Base-by-base conservation (phyloP, 2,888 invertebrate species). In the Siphlonurus alternatus region DNA sequence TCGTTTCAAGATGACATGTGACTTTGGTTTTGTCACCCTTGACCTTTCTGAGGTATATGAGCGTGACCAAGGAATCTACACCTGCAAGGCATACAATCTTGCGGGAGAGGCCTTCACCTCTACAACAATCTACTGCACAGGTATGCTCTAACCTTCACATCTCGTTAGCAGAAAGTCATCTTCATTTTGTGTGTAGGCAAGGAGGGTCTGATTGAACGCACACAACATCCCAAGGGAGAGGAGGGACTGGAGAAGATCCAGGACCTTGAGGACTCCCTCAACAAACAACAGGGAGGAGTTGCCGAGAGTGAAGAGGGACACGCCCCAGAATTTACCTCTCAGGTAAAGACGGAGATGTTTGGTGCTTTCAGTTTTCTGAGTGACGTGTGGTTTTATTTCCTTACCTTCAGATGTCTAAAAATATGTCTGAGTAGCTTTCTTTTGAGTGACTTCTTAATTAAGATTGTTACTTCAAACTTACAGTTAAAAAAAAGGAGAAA, bases 21-120 rank as follows among this genome's bases (percentile, higher is more conserved):
- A 99, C 73, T 97, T 97, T 74, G 98, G 98, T 63, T 97, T 93
- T 74, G 96, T 96, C 2, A 93, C 93, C 2, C 80, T 99, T 70
- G 96, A 97, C 75, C 80, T 98, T 62, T 88, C 86, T 23, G 94
- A 95, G 73, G 89, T 91, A 0, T 93, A 94, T 73, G 92, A 92
- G 72, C 83, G 94, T 70, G 96, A 96, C 74, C 93, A 93, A 75
- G 95, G 96, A 67, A 89, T 93, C 70, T 93, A 93, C 73, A 93
- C 93, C 0, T 92, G 92, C 76, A 91, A 93, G 73, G 93, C 93
- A 18, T 89, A 82, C 70, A 94, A 94, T 72, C 87, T 85, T 74
- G 82, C 84, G 67, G 94, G 94, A 18, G 94, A 94, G 78, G 93
- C 93, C 1, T 93, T 93, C 72, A 93, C 93, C 38, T 89, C 93